Evolutionary conservation across 2,113 vertebrate species (phyloP).

Genomic region (Chlorodrepanis virens): DNA sequence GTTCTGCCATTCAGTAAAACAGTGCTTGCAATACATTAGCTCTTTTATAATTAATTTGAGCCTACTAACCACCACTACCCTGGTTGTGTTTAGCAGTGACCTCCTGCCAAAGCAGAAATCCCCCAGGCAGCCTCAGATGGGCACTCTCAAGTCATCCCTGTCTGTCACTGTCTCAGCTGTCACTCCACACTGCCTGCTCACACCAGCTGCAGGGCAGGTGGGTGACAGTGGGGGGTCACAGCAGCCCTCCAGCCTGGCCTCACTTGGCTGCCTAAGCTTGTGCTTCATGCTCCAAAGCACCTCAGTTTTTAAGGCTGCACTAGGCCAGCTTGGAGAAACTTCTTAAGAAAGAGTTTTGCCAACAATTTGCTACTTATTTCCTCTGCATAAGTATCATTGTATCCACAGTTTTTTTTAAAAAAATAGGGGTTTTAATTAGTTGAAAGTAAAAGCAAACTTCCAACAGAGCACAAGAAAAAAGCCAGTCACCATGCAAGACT

Average conservation of each 20-base stretch:
- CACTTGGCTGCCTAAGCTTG: background rate
- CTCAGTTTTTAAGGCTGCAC: background rate
- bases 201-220: background rate
- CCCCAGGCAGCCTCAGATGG: background rate
- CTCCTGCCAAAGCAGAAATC: background rate
- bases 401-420: background rate
- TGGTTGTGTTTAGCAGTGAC: background rate
- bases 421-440: background rate
- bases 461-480: accelerated
- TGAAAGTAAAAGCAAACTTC: background rate
- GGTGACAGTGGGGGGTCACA: background rate
- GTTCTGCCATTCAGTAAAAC: background rate
- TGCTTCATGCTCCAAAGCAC: background rate
- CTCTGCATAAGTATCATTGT: background rate
- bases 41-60: background rate
- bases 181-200: background rate
- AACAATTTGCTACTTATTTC: background rate
- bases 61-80: background rate
- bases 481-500: accelerated
- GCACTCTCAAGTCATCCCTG: background rate
- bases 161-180: background rate
- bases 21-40: background rate
- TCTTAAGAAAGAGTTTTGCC: background rate
- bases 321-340: background rate
- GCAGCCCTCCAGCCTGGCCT: background rate